phyloP scores from a whole-genome alignment of 2,888 invertebrate genomes.

The Cheiracanthium punctorium region DNA sequence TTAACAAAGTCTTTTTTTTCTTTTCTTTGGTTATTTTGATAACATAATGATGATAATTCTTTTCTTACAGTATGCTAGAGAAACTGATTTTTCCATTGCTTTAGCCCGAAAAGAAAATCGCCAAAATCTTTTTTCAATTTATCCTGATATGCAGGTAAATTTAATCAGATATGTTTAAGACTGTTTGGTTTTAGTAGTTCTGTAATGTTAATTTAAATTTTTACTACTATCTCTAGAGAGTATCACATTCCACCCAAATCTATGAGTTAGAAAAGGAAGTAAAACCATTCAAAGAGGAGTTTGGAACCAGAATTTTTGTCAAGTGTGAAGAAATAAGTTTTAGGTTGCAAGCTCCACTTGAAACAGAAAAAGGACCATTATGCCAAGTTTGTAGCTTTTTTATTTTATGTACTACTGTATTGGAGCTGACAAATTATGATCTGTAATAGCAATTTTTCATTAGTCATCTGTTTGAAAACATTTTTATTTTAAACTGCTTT shows the following conservation, averaged over 20 bases:
- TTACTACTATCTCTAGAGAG: slow-evolving; percentile 23
- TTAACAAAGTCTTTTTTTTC: too few species aligned
- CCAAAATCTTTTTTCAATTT: slow-evolving; percentile 86
- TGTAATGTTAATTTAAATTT: not conserved
- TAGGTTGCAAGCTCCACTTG: slow-evolving; percentile 87
- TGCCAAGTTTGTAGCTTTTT: slow-evolving; percentile 80
- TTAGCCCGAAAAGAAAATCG: slow-evolving; percentile 87
- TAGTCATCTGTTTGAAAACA: not conserved
- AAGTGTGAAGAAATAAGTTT: slow-evolving; percentile 89
- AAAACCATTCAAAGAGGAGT: slow-evolving; percentile 84
- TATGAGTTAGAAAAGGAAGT: slow-evolving; percentile 74
- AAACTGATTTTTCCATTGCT: slow-evolving; percentile 91
- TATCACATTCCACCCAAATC: slow-evolving; percentile 37
- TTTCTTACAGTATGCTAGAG: slow-evolving; percentile 83
- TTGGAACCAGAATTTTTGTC: slow-evolving; percentile 89
- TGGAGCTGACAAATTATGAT: too few species aligned
- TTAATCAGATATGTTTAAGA: not conserved
- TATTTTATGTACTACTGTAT: too few species aligned
- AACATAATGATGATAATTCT: not conserved
- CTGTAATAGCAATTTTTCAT: too few species aligned
- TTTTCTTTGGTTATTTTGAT: too few species aligned
- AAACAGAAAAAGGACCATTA: slow-evolving; percentile 84
- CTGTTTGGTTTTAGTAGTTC: too few species aligned
- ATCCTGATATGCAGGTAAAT: slow-evolving; percentile 78
- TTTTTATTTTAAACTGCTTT: not conserved